These are phyloP conservation scores for Trichogramma dendrolimi DNA, from an alignment of 2,888 invertebrate genomes.

Conservation along the genomic window DNA sequence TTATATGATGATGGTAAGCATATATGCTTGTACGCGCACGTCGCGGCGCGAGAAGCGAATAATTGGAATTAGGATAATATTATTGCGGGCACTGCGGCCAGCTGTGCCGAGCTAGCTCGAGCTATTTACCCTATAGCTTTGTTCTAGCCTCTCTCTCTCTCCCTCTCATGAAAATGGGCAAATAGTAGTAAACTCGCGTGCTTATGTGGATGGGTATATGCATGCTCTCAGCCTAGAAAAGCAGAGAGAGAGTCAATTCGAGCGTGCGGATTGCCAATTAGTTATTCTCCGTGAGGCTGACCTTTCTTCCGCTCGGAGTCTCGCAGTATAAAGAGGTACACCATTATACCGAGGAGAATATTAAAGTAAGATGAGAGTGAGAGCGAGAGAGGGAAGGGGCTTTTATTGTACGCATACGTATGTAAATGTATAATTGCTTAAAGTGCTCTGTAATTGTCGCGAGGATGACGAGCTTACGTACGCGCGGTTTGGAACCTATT, in stretches of 20 bases:
- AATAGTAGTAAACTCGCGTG: background rate
- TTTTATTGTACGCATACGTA: too few species aligned
- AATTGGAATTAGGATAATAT: constrained; percentile 37
- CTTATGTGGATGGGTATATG: background rate
- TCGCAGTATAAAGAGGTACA: too few species aligned
- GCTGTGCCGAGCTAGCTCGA: background rate
- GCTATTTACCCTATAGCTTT: constrained; percentile 24
- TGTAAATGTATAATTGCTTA: too few species aligned
- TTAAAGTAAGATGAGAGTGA: too few species aligned
- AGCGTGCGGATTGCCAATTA: constrained; percentile 23
- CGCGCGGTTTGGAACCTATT: too few species aligned
- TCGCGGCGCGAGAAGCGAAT: constrained; percentile 25
- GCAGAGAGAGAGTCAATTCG: background rate
- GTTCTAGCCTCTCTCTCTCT: background rate
- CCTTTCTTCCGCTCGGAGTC: constrained; percentile 4
- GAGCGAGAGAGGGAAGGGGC: too few species aligned
- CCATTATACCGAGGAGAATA: too few species aligned
- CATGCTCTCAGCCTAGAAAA: constrained; percentile 3
- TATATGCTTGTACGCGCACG: too few species aligned
- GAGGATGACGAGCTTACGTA: too few species aligned
- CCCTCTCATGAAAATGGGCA: constrained; percentile 17
- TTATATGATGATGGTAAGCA: constrained; percentile 9
- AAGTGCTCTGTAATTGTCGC: too few species aligned
- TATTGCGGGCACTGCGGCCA: constrained; percentile 28
- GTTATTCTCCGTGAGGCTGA: constrained; percentile 10